These are phyloP conservation scores for Tokudaia tokunoshimensis DNA, from an alignment of 2,797 vertebrate species.

Conservation along the genomic window DNA sequence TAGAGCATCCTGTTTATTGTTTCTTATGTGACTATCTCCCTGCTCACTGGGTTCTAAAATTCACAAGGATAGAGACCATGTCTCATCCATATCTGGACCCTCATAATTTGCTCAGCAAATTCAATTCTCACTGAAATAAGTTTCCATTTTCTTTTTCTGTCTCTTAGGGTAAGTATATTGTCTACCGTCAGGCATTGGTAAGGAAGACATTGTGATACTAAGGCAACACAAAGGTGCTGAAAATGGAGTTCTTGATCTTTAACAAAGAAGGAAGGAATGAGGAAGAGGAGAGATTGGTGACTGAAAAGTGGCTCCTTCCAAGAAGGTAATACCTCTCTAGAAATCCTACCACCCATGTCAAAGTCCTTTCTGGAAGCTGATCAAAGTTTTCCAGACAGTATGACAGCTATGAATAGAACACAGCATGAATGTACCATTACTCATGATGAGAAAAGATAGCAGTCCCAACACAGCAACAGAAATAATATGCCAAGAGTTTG, in stretches of 20 bases:
- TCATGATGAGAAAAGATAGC: constrained; percentile 49
- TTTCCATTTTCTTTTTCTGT: background rate
- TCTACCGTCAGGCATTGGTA: background rate
- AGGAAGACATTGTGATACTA: constrained; percentile 33
- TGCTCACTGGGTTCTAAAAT: constrained; percentile 20
- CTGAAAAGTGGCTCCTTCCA: constrained; percentile 59
- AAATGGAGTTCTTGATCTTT: constrained; percentile 8
- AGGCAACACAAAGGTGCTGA: constrained; percentile 2
- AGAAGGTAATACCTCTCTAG: constrained; percentile 69
- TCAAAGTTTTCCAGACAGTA: constrained; percentile 45
- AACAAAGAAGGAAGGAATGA: background rate
- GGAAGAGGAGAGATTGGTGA: background rate
- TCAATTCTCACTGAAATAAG: background rate
- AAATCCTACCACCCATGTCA: constrained; percentile 66
- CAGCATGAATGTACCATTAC: background rate
- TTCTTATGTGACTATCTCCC: background rate
- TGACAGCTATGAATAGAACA: constrained; percentile 70
- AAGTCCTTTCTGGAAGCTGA: constrained; percentile 72
- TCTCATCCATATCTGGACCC: background rate
- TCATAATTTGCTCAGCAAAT: background rate
- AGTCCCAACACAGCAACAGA: background rate
- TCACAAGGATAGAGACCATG: background rate
- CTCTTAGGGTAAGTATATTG: background rate
- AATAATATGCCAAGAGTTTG: constrained; percentile 3
- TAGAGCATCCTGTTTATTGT: constrained; percentile 12